A percentile compares a stretch with the other conserved stretches of the same genome.
phyloP scores from a whole-genome alignment of 2,797 vertebrate genomes.

The Dromococcyx pavoninus region DNA sequence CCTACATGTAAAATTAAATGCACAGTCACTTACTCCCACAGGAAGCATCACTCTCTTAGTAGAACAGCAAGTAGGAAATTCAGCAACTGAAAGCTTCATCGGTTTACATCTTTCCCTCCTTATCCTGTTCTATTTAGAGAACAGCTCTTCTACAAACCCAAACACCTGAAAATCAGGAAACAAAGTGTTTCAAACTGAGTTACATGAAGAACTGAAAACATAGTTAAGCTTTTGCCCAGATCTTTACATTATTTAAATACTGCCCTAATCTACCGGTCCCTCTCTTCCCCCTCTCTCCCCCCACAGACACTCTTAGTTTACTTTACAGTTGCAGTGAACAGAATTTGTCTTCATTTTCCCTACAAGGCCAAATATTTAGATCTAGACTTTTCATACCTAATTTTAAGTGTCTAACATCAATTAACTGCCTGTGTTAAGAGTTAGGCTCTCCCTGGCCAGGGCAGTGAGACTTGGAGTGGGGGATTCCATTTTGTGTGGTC shows the following conservation, averaged over 20 bases:
- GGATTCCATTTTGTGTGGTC: background rate
- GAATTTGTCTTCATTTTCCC: background rate
- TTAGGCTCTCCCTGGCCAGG: background rate
- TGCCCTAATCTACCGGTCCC: background rate
- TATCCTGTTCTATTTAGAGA: background rate
- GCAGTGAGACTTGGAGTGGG: background rate
- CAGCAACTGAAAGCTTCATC: background rate
- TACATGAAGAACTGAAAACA: background rate
- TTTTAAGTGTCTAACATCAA: background rate
- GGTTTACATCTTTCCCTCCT: background rate
- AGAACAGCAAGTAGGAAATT: background rate
- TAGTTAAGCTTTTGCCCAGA: background rate
- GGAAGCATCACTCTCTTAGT: background rate
- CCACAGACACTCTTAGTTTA: background rate
- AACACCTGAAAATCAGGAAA: background rate
- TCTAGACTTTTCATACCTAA: background rate
- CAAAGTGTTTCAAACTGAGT: background rate
- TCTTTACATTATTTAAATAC: background rate
- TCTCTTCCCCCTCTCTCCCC: background rate
- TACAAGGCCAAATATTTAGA: background rate
- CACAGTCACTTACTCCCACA: background rate
- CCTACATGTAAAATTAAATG: background rate
- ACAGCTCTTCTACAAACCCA: background rate
- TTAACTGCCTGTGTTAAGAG: background rate
- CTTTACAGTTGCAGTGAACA: background rate